A percentile compares a stretch with the other conserved stretches of the same genome.
phyloP scores from a whole-genome alignment of 2,888 invertebrate genomes.

The Xestia c-nigrum region DNA sequence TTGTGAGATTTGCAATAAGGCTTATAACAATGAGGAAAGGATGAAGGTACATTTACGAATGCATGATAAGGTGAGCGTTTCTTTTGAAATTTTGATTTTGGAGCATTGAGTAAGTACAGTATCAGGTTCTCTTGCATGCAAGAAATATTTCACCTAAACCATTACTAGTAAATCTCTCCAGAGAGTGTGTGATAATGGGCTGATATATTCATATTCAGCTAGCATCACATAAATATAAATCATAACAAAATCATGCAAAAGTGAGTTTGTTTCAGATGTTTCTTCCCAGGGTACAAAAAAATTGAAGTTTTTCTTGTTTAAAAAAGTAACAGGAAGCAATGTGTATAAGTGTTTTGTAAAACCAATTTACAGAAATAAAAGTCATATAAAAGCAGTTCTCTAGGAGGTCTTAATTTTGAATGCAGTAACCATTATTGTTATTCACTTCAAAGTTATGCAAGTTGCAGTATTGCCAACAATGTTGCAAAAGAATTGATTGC shows the following conservation, averaged over 20 bases:
- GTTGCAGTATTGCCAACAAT: no score
- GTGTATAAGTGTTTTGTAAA: no score
- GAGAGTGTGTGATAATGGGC: not conserved
- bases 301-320: no score
- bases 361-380: no score
- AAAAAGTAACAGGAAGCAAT: no score
- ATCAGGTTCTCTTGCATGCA: not conserved
- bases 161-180: not conserved
- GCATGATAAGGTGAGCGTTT: conserved; percentile 80
- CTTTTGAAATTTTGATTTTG: not conserved
- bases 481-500: not conserved
- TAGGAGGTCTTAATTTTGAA: not conserved
- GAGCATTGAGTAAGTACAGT: not conserved
- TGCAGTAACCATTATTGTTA: not conserved
- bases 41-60: conserved; percentile 80
- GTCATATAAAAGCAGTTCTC: not conserved
- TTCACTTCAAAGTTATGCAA: not conserved
- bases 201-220: not conserved
- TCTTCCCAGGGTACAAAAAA: no score
- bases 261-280: no score
- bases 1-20: conserved; percentile 79
- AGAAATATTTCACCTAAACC: not conserved
- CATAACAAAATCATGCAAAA: no score
- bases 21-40: conserved; percentile 76
- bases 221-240: no score